These are phyloP conservation scores for Melipona bicolor DNA, from an alignment of 2,888 invertebrate species.

Conservation along the genomic window DNA sequence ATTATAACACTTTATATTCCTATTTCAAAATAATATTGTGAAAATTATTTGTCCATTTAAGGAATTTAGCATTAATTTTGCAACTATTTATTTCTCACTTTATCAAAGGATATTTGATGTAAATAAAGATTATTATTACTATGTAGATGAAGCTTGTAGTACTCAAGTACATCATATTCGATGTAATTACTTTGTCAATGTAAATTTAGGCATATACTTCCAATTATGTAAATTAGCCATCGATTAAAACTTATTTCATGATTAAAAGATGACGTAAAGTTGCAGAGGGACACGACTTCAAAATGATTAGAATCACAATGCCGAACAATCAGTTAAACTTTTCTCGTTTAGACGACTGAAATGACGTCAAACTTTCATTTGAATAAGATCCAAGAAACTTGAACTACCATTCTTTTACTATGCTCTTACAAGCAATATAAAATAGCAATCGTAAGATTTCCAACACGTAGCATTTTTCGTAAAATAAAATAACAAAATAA, in stretches of 20 bases:
- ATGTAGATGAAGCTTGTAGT: neutral
- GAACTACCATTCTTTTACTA: neutral
- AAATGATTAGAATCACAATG: neutral
- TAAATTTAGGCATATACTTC: neutral
- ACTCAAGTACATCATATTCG: neutral
- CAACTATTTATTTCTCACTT: too few species aligned
- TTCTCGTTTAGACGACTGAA: neutral
- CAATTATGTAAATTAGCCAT: neutral
- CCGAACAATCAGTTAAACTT: conserved; percentile 7
- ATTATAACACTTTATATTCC: too few species aligned
- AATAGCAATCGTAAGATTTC: too few species aligned
- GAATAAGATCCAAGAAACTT: neutral
- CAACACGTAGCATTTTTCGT: too few species aligned
- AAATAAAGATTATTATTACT: neutral
- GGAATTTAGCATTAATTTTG: too few species aligned
- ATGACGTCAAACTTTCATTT: neutral
- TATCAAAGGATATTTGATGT: too few species aligned
- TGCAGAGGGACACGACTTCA: neutral
- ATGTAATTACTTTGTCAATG: neutral
- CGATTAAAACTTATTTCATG: neutral
- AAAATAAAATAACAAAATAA: too few species aligned
- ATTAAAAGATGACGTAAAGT: neutral
- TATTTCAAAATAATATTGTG: too few species aligned
- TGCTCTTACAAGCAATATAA: neutral
- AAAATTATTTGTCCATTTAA: too few species aligned